Evolutionary conservation across 2,888 invertebrate species (phyloP), one percentile per base, ranked within the genome.

Genomic region (Lampropteryx suffumata): DNA sequence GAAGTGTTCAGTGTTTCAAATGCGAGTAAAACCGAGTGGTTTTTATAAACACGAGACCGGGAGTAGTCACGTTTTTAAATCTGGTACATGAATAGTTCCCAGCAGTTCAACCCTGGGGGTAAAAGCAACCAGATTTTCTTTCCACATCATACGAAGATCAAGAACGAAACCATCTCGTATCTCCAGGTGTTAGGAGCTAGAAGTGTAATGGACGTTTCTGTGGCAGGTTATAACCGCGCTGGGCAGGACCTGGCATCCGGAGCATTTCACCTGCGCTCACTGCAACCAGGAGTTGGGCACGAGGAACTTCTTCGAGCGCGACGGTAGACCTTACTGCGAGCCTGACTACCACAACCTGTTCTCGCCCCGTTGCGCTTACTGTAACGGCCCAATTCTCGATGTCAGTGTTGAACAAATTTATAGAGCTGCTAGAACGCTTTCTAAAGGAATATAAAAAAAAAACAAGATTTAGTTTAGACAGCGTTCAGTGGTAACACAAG

Each of bases 211-310:
- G 58, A 62, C 55, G 65, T 73, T 71, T 49, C 74, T 51, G 28
- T 32, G 30, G 29, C 83, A 90, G 90, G 96, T 98, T 67, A 97
- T 98, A 80, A 99, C 99, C 58, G 99, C 99, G 12, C 83, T 99
- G 82, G 99, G 99, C 46, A 97, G 98, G 87, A 98, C 99, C 59
- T 99, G 99, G 99, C 99, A 99, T 85, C 98, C 99, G 36, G 99
- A 99, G 90, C 99, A 99, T 88, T 99, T 99, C 90, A 97, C 96
- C 54, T 99, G 99, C 92, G 96, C 96, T 63, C 98, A 99, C 79
- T 99, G 99, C 93, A 96, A 95, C 74, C 97, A 98, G 78, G 98
- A 98, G 83, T 90, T 99, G 75, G 99, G 99, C 55, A 99, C 99
- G 46, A 94, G 97, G 79, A 99, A 98, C 91, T 99, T 99, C 94